Percentiles rank a stretch among this genome's conserved stretches.
Evolutionary conservation across 1,140 invertebrate genomes (phyloP).

Genomic region (Aporrectodea caliginosa): DNA sequence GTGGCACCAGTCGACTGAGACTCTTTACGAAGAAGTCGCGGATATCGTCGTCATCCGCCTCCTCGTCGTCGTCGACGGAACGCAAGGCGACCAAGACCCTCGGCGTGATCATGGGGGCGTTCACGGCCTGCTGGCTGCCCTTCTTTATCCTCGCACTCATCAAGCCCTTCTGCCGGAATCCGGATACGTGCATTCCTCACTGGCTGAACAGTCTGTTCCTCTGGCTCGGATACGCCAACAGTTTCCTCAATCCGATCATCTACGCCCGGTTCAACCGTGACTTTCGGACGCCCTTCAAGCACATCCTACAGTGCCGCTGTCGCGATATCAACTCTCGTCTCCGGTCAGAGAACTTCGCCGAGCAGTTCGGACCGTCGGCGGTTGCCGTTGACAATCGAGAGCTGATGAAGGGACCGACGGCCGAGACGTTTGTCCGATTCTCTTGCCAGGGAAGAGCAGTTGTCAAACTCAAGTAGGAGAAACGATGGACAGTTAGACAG

Average conservation of each 20-base stretch:
- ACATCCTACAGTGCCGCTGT: constrained; percentile 36
- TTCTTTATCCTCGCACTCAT: constrained; percentile 62
- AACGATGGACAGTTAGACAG: too few species aligned
- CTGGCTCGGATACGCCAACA: constrained; percentile 93
- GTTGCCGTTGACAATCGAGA: background rate
- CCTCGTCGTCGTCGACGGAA: constrained; percentile 59
- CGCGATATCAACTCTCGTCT: constrained; percentile 35
- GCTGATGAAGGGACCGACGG: background rate
- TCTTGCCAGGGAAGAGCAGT: background rate
- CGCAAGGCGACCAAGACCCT: constrained; percentile 85
- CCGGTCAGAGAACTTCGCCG: constrained; percentile 15
- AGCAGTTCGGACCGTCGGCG: constrained; percentile 52
- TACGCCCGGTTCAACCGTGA: constrained; percentile 97
- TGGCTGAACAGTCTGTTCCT: constrained; percentile 36
- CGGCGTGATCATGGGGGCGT: constrained; percentile 63
- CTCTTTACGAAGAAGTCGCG: background rate
- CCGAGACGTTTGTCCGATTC: background rate
- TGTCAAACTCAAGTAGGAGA: background rate
- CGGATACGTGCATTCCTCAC: constrained; percentile 38
- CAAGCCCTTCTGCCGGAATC: constrained; percentile 57
- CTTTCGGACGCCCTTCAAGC: constrained; percentile 78
- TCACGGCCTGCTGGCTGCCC: constrained; percentile 62
- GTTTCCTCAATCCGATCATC: constrained; percentile 92
- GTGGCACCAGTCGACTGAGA: constrained; percentile 6
- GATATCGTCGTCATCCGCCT: background rate